These are phyloP conservation scores for Sprattus sprattus DNA, from an alignment of 2,113 vertebrate species.

Conservation along the genomic window DNA sequence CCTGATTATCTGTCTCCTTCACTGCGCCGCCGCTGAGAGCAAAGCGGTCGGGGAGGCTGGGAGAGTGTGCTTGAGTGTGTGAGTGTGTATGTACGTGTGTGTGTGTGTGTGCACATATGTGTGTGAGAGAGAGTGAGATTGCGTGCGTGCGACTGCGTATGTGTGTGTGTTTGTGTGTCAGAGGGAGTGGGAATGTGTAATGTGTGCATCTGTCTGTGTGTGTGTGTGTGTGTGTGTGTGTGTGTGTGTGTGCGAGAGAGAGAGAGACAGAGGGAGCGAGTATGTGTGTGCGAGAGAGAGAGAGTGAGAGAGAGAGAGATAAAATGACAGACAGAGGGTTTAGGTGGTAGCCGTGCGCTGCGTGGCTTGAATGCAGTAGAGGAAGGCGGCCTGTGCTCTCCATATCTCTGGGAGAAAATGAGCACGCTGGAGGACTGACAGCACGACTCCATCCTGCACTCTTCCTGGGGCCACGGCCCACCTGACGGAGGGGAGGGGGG, in stretches of 20 bases:
- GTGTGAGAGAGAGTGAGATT: neutral
- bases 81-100: neutral
- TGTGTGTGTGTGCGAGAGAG: neutral
- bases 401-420: neutral
- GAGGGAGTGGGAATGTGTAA: neutral
- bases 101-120: neutral
- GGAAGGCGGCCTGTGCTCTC: neutral
- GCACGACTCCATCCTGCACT: constrained; percentile 7
- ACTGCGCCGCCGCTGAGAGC: neutral
- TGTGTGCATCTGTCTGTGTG: neutral
- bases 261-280: neutral
- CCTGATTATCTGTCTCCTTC: constrained; percentile 16
- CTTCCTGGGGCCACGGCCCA: neutral
- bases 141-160: neutral
- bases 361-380: neutral
- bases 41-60: neutral
- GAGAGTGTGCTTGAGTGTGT: neutral
- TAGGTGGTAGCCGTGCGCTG: neutral
- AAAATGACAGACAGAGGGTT: neutral
- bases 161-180: neutral
- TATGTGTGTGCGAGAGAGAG: neutral
- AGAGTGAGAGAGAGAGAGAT: neutral
- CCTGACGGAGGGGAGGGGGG: neutral
- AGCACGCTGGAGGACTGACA: neutral
- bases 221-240: neutral